Base-by-base conservation (phyloP, 2,888 invertebrate species). In the Beris chalybata region DNA sequence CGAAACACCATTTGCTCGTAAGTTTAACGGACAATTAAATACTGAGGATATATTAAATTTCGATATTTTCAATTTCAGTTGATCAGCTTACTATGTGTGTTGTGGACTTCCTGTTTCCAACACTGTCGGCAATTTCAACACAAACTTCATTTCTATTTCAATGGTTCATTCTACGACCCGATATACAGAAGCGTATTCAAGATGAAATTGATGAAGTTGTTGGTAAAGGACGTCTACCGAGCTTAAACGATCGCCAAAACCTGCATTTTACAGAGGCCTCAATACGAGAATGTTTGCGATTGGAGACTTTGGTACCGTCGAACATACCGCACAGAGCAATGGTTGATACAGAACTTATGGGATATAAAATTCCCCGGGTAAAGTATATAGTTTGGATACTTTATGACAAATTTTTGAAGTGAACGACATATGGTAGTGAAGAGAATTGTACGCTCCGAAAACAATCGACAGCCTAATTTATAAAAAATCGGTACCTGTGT, bases 191-290 rank as follows among this genome's bases (percentile, higher is more conserved):
- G n/a, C 85, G 83, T 71, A 80, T 87, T 0, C 88, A 88, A 71
- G 76, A 81, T 11, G 89, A 89, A 75, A 84, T 89, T 50, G 87
- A 88, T 71, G 75, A 81, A 1, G 85, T 87, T 1, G 83, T 89
- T 4, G 89, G 88, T 4, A 78, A 79, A 32, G 84, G 84, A 53
- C 82, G 88, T 5, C 71, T 85, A 13, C 87, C 88, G 0, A 84
- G 76, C 0, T 78, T 88, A 54, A 85, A 87, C 56, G 89, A 89
- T 73, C 83, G 87, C 45, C 77, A 77, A 61, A 78, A 82, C 58
- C 78, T 88, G 79, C 85, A 85, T 1, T 88, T 85, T 69, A 84
- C 84, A 1, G 89, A 89, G 73, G 86, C 88, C 0, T 83, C 85
- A 29, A 73, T 89, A 13, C 82, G 88, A 3, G 89, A 89, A 75